Percentiles rank a stretch among this genome's conserved stretches.
Evolutionary conservation across 2,113 vertebrate genomes (phyloP).

Genomic region (Anhinga anhinga): DNA sequence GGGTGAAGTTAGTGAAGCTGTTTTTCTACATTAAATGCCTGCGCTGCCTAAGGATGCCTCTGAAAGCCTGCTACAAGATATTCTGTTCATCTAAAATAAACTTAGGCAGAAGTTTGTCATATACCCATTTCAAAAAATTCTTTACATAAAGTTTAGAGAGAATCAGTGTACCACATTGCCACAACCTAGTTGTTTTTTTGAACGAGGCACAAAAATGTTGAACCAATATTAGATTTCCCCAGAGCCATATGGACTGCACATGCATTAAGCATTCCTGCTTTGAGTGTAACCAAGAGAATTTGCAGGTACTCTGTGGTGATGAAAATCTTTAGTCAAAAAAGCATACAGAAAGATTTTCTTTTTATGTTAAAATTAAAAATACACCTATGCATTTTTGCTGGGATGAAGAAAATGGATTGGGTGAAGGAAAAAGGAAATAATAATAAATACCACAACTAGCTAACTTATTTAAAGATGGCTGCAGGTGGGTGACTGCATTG

Average conservation of each 20-base stretch:
- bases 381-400: neutral
- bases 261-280: neutral
- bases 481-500: neutral
- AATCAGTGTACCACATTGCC: neutral
- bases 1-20: neutral
- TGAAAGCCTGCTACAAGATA: neutral
- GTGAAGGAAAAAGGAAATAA: neutral
- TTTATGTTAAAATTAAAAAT: neutral
- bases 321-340: neutral
- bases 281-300: neutral
- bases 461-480: neutral
- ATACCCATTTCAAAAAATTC: neutral
- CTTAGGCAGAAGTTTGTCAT: neutral
- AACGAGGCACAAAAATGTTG: neutral
- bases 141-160: neutral
- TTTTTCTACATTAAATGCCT: neutral
- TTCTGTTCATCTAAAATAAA: neutral
- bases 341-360: neutral
- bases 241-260: rapidly evolving
- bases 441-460: neutral
- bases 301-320: neutral
- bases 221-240: neutral
- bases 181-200: neutral
- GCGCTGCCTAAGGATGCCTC: neutral
- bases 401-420: neutral